A percentile compares a stretch with the other conserved stretches of the same genome.
phyloP scores from a whole-genome alignment of 2,113 vertebrate genomes.

The Proteles cristata region DNA sequence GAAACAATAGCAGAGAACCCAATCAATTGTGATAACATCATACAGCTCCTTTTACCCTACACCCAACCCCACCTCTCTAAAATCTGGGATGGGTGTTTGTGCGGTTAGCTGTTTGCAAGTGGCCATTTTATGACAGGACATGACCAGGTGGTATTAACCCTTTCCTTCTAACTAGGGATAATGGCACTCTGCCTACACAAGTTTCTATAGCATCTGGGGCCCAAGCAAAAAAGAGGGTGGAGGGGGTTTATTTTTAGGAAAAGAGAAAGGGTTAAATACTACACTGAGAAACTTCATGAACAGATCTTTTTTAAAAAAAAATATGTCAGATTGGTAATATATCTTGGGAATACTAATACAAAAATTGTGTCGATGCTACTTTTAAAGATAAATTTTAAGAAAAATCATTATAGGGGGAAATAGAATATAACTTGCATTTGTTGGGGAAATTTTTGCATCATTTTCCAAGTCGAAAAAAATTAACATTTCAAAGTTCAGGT shows the following conservation, averaged over 20 bases:
- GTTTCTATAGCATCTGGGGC: constrained; percentile 74
- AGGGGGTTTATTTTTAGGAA: constrained; percentile 79
- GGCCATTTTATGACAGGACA: constrained; percentile 92
- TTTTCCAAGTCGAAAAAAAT: constrained; percentile 74
- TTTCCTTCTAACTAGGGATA: constrained; percentile 82
- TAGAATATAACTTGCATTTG: constrained; percentile 77
- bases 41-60: neutral
- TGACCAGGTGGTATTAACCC: constrained; percentile 85
- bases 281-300: constrained; percentile 74
- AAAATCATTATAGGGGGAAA: constrained; percentile 60
- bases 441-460: constrained; percentile 73
- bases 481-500: constrained; percentile 68
- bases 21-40: neutral
- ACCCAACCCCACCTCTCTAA: constrained; percentile 80
- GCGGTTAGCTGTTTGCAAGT: constrained; percentile 95
- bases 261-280: constrained; percentile 89
- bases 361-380: constrained; percentile 75
- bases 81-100: constrained; percentile 94
- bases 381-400: constrained; percentile 78
- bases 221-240: constrained; percentile 63
- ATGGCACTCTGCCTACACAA: constrained; percentile 71
- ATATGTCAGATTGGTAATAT: constrained; percentile 77
- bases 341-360: constrained; percentile 74
- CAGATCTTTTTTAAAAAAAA: constrained; percentile 71
- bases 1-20: constrained; percentile 57